Percentiles rank a stretch among this genome's conserved stretches.
phyloP scores from a whole-genome alignment of 2,888 invertebrate genomes.

The Odontothrips loti region DNA sequence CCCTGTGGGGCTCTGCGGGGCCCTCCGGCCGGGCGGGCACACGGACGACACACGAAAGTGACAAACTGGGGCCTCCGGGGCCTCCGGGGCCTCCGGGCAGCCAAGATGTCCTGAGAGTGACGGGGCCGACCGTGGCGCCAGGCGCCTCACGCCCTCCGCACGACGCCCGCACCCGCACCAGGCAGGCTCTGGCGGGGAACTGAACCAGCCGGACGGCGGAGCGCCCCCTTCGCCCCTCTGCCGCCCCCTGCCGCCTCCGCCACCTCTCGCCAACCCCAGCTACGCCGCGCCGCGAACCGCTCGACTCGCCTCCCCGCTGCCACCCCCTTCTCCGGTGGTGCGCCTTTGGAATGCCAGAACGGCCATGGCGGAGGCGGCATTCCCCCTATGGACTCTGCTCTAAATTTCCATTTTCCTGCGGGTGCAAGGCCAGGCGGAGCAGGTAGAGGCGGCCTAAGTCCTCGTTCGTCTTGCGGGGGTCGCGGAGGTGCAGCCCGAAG shows the following conservation, averaged over 20 bases:
- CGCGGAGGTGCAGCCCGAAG: background rate
- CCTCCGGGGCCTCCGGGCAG: constrained; percentile 42
- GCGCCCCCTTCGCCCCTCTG: background rate
- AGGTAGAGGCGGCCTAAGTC: background rate
- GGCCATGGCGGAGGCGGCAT: too few species aligned
- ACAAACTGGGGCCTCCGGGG: constrained; percentile 27
- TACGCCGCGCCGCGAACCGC: background rate
- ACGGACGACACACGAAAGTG: background rate
- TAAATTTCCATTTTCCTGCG: too few species aligned
- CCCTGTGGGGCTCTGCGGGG: too few species aligned
- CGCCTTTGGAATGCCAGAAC: too few species aligned
- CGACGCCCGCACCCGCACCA: constrained; percentile 7
- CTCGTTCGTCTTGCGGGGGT: background rate
- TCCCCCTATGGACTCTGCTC: too few species aligned
- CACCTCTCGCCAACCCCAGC: background rate
- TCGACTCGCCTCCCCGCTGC: background rate
- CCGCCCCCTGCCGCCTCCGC: background rate
- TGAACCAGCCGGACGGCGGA: background rate
- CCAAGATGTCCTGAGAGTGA: constrained; percentile 28
- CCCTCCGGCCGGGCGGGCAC: too few species aligned
- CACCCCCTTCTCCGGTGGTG: background rate
- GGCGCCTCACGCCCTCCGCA: constrained; percentile 8
- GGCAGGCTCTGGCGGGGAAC: constrained; percentile 12
- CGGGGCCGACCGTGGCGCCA: constrained; percentile 39
- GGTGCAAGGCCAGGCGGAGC: too few species aligned